phyloP scores from a whole-genome alignment of 2,888 invertebrate species.

The Drosophila peninsularis region DNA sequence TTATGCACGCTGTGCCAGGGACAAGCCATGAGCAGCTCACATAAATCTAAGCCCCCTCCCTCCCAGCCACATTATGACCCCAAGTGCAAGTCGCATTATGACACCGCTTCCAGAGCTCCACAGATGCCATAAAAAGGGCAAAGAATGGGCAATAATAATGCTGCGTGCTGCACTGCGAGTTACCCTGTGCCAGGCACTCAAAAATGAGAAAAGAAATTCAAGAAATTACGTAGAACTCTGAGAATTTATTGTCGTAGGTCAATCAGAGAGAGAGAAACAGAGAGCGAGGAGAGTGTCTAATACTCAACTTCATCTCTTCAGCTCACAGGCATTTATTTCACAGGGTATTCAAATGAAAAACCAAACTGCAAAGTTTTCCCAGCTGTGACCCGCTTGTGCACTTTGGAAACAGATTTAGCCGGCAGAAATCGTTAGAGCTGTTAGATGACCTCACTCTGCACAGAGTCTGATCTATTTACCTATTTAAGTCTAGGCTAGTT shows the following conservation, averaged over 20 bases:
- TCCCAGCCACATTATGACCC: conserved; percentile 45
- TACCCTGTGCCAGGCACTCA: not conserved
- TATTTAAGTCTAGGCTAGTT: not conserved
- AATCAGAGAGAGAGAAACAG: not conserved
- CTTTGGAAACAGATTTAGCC: conserved; percentile 38
- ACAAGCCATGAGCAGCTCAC: conserved; percentile 42
- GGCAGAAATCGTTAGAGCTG: conserved; percentile 11
- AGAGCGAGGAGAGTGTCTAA: too few relatives aligned
- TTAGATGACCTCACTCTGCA: conserved; percentile 2
- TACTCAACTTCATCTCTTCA: too few relatives aligned
- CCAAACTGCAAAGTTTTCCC: conserved; percentile 39
- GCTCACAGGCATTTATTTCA: not conserved
- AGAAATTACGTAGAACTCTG: not conserved
- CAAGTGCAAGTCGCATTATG: conserved; percentile 73
- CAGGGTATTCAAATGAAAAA: conserved; percentile 16
- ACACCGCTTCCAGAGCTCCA: conserved; percentile 42
- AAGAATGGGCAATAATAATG: conserved; percentile 7
- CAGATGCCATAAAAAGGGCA: conserved; percentile 14
- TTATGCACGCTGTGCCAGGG: conserved; percentile 68
- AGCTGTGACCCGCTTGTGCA: conserved; percentile 61
- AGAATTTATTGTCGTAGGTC: not conserved
- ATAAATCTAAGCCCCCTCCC: conserved; percentile 63
- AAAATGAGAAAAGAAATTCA: not conserved
- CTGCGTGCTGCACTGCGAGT: not conserved
- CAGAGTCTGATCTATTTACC: conserved; percentile 1